phyloP scores from a whole-genome alignment of 2,113 vertebrate genomes.

The Coturnix japonica region DNA sequence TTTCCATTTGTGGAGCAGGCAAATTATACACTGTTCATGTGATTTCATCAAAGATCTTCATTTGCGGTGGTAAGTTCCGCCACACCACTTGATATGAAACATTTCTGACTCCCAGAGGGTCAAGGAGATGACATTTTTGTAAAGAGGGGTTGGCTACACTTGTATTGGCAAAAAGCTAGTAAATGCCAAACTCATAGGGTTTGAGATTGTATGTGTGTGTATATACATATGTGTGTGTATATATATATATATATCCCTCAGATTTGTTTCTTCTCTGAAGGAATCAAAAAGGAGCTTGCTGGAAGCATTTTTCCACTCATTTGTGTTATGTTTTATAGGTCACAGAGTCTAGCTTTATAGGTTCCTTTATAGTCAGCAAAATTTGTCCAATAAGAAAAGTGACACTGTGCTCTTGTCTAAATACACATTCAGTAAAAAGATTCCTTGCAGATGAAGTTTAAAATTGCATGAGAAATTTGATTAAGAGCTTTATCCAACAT shows the following conservation, averaged over 20 bases:
- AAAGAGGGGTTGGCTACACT: neutral
- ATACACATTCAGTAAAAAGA: neutral
- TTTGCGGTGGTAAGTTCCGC: conserved; percentile 3
- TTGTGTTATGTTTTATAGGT: neutral
- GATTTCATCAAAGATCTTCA: conserved; percentile 13
- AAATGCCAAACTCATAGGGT: neutral
- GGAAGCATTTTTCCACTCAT: conserved; percentile 8
- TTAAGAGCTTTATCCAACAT: fast-evolving
- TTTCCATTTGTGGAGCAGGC: conserved; percentile 35
- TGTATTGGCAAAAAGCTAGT: neutral
- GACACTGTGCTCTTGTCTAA: neutral
- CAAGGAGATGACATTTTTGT: neutral
- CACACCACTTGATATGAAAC: conserved; percentile 12
- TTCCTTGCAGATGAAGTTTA: neutral
- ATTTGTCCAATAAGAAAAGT: neutral
- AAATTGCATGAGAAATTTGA: neutral
- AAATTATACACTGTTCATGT: conserved; percentile 9
- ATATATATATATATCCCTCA: neutral
- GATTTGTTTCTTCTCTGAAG: neutral
- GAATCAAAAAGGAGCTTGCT: neutral
- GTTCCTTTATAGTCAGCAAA: neutral
- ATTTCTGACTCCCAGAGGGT: neutral
- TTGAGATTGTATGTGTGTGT: neutral
- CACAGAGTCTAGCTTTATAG: neutral
- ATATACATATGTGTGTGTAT: neutral